Evolutionary conservation across 2,113 vertebrate genomes (phyloP), one percentile per base, ranked within the genome.

Genomic region (Dicrurus megarhynchus): DNA sequence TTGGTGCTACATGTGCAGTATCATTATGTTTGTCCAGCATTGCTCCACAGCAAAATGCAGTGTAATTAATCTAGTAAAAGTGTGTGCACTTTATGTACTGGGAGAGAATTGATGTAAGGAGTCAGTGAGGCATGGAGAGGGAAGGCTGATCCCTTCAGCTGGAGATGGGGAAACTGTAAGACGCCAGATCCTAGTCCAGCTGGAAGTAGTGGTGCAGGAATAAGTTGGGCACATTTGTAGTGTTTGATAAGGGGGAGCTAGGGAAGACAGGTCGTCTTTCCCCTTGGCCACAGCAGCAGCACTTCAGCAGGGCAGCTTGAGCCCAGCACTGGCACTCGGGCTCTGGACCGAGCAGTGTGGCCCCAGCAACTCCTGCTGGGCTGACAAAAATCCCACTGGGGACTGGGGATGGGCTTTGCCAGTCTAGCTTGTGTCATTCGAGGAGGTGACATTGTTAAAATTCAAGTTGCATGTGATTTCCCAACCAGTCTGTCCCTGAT

Each of bases 261-360:
- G 53, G 33, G n/a, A 42, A 63, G 19, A 27, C 26, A 16, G 63
- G 6, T 61, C 13, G 5, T 37, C 19, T 35, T 68, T 49, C 21
- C 7, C 10, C 19, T 82, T 69, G 64, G 52, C 46, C 42, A 21
- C 10, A 32, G 64, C 39, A 57, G 75, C 52, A 46, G 74, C 64
- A n/a, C 15, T 13, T 13, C 32, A 11, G 33, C 30, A 39, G 41
- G 27, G 22, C 59, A 59, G 32, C n/a, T 44, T 69, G 52, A 55
- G 57, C 47, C 75, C 67, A 14, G 64, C 9, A 4, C 28, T 75
- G 41, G 7, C 41, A 7, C 4, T 13, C 3, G 2, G 23, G 39
- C 75, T 90, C 53, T n/a, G 50, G 42, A 33, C 44, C 0, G 0
- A 83, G 84, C 28, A 53, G 4, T 1, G 6, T 53, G 23, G 12